These are phyloP conservation scores for Calliopsis andreniformis DNA, from an alignment of 1,140 invertebrate species.

Conservation along the genomic window DNA sequence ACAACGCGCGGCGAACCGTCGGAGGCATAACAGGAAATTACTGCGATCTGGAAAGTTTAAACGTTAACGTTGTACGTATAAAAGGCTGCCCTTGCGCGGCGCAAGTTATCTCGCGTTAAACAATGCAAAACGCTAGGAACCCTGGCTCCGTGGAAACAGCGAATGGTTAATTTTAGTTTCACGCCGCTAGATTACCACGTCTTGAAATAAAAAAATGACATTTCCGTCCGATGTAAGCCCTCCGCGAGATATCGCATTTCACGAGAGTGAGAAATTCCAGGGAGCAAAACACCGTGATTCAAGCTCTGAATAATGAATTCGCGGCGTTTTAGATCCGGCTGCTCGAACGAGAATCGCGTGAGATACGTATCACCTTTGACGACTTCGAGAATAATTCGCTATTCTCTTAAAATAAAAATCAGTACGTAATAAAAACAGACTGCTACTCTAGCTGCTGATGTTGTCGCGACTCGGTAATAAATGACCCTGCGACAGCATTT, in stretches of 20 bases:
- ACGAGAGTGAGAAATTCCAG: neutral
- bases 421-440: neutral
- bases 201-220: neutral
- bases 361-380: neutral
- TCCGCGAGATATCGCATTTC: neutral
- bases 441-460: too few species aligned
- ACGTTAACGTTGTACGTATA: neutral
- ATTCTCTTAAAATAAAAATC: neutral
- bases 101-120: neutral
- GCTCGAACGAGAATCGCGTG: neutral
- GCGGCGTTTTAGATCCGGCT: too few species aligned
- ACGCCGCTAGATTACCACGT: neutral
- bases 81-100: neutral
- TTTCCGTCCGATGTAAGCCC: slow-evolving; percentile 4
- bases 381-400: neutral
- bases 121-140: neutral
- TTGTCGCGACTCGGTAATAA: too few species aligned
- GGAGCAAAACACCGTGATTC: neutral
- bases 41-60: slow-evolving; percentile 18
- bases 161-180: neutral
- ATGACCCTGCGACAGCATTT: too few species aligned
- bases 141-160: neutral
- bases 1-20: neutral
- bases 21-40: slow-evolving; percentile 27
- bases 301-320: neutral